phyloP scores from a whole-genome alignment of 2,113 vertebrate genomes.

The Sceloporus undulatus region DNA sequence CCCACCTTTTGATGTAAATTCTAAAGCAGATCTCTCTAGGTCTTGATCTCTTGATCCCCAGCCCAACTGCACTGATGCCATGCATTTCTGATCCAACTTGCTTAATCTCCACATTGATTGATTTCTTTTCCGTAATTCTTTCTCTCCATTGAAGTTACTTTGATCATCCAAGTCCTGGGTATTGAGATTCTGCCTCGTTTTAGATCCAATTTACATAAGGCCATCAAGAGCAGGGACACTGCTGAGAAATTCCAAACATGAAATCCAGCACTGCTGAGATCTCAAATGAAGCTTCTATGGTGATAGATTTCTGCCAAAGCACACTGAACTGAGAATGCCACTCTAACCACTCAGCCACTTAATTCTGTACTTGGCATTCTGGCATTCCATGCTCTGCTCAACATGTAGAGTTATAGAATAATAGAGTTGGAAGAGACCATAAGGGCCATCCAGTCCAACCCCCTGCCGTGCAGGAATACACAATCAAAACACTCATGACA shows the following conservation, averaged over 20 bases:
- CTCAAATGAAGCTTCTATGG: too few species aligned
- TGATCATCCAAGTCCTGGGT: background rate
- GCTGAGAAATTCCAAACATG: background rate
- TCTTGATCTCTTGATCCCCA: background rate
- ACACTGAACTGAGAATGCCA: background rate
- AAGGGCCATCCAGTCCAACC: too few species aligned
- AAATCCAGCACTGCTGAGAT: background rate
- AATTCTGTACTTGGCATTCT: background rate
- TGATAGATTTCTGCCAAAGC: too few species aligned
- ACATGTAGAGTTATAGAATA: background rate
- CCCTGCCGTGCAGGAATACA: too few species aligned
- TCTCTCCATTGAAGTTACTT: background rate
- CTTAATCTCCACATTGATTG: background rate
- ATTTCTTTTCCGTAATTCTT: background rate
- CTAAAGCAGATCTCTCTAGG: background rate
- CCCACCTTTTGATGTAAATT: too few species aligned
- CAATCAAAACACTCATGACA: too few species aligned
- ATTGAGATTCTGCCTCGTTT: background rate
- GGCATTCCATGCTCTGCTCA: background rate
- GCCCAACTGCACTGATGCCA: background rate
- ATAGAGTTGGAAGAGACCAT: too few species aligned
- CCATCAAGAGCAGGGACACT: background rate
- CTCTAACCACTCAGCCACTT: background rate
- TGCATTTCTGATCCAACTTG: background rate
- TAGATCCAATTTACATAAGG: background rate